Base-by-base conservation (phyloP, 2,888 invertebrate species). In the Caenorhabditis drosophilae region DNA sequence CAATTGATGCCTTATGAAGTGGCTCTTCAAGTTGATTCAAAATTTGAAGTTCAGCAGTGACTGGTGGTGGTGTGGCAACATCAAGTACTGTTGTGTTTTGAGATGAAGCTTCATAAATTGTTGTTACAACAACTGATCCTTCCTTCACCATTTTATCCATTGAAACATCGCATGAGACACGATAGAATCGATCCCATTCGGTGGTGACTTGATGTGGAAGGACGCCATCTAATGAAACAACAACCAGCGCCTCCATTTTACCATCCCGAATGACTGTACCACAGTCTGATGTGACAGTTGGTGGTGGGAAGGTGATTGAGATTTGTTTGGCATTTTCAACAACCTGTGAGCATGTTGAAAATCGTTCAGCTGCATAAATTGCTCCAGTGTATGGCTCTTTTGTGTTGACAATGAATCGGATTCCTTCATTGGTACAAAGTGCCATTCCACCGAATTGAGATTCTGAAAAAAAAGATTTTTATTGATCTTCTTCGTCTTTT, bases 361-460 rank as follows among this genome's bases (percentile, higher is more conserved):
- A 83, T 48, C 83, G 68, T 61, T 83, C 83, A 23, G 84, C 83
- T 25, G 83, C 83, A 63, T 83, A 83, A 49, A 83, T 83, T 57
- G 83, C 83, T 44, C 83, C 83, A 20, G 83, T 83, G 76, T 83
- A 83, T 12, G 83, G 83, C 46, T 83, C 83, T 62, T 84, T 84
- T 55, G 83, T 83, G 75, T 83, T 83, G 56, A 83, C 83, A 58
- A 84, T 84, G 76, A 83, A 83, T 11, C 82, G 73, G 56, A 83
- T 83, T 56, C 83, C 83, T 45, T 83, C 83, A 68, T 84, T 83
- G 26, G 83, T 83, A 67, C 83, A 83, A 42, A 84, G 68, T 22
- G 83, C 83, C 83, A 83, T 83, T 49, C 83, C 83, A 27, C 83
- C 83, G 67, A 83, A 83, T 56, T 84, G 83, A 11, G 83, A 80